Evolutionary conservation across 2,888 invertebrate species (phyloP).

Genomic region (Lasioglossum lativentre): DNA sequence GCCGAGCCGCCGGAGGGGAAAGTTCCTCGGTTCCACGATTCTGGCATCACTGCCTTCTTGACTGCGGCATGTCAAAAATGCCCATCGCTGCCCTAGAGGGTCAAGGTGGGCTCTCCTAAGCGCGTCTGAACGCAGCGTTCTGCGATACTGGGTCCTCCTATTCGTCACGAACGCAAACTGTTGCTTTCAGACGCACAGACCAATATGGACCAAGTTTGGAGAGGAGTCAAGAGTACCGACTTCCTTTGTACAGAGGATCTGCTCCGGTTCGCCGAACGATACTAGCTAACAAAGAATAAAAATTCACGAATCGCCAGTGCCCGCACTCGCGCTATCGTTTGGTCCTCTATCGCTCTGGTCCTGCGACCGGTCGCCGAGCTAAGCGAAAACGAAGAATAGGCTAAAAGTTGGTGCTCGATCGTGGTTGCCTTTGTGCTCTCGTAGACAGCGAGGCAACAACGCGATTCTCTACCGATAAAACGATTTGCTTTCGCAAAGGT

Average conservation of each 20-base stretch:
- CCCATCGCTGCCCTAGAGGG: too few species aligned
- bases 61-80: too few species aligned
- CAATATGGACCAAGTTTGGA: too few species aligned
- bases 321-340: conserved; percentile 54
- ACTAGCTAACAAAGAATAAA: conserved; percentile 6
- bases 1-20: too few species aligned
- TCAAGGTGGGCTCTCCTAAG: too few species aligned
- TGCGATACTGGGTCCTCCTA: too few species aligned
- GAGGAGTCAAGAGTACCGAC: neutral
- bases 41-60: too few species aligned
- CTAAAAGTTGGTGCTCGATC: neutral
- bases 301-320: conserved; percentile 47
- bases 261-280: neutral
- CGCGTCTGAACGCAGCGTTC: too few species aligned
- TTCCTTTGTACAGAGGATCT: neutral
- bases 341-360: conserved; percentile 20
- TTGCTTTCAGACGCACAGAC: too few species aligned
- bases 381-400: conserved; percentile 15
- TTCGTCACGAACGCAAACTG: too few species aligned
- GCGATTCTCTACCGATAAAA: conserved; percentile 38
- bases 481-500: conserved; percentile 48
- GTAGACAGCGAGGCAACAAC: neutral
- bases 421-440: neutral
- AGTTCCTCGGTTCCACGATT: too few species aligned
- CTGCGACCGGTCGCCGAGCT: conserved; percentile 19